These are phyloP conservation scores for Phalanger gymnotis DNA, from an alignment of 2,797 vertebrate genomes.

Conservation along the genomic window DNA sequence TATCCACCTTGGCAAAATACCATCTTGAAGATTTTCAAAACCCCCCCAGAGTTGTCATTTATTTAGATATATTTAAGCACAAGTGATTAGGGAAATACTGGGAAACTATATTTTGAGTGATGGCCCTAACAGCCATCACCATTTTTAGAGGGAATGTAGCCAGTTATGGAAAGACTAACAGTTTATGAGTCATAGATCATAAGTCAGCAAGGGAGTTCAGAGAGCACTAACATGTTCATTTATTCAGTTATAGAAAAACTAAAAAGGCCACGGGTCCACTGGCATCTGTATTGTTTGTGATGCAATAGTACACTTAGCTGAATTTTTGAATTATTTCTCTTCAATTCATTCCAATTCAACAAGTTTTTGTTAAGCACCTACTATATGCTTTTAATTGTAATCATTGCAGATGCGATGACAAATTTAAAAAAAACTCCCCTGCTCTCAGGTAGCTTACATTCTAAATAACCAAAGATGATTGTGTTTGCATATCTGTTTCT, in stretches of 20 bases:
- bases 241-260: not conserved
- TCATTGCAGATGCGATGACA: not conserved
- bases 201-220: not conserved
- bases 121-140: constrained; percentile 11
- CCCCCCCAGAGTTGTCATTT: not conserved
- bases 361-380: not conserved
- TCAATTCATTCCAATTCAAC: not conserved
- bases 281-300: not conserved
- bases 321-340: not conserved
- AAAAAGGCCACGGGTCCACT: not conserved
- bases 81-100: not conserved
- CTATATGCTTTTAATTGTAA: not conserved
- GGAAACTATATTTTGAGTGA: not conserved
- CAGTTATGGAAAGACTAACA: not conserved
- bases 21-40: not conserved
- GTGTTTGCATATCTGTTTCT: not conserved
- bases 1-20: not conserved
- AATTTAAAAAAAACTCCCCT: not conserved
- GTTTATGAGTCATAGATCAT: not conserved
- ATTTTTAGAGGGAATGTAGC: not conserved
- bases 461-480: not conserved
- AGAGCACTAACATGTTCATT: constrained; percentile 1
- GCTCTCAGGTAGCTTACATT: not conserved
- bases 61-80: constrained; percentile 27
- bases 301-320: not conserved